These are phyloP conservation scores for Cephonodes hylas DNA, from an alignment of 2,888 invertebrate genomes.

Conservation along the genomic window DNA sequence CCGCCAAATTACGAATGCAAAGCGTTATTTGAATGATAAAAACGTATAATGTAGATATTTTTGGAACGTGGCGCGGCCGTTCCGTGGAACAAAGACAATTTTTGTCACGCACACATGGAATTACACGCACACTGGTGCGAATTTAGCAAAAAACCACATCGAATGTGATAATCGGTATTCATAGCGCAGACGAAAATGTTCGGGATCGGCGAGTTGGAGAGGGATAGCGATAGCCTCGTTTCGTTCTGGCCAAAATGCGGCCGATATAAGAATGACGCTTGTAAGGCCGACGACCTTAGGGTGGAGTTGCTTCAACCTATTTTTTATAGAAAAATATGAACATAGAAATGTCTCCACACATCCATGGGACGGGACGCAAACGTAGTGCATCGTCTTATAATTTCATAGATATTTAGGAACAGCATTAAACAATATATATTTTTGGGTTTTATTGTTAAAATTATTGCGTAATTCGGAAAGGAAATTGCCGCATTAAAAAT, in stretches of 20 bases:
- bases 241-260: slow-evolving; percentile 73
- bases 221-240: slow-evolving; percentile 58
- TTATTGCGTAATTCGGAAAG: no score
- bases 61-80: slow-evolving; percentile 3
- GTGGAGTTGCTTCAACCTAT: slow-evolving; percentile 10
- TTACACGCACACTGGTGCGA: slow-evolving; percentile 49
- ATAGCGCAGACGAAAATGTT: slow-evolving; percentile 72
- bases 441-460: no score
- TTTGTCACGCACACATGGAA: slow-evolving; percentile 62
- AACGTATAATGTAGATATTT: slow-evolving; percentile 8
- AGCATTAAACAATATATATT: no score
- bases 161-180: slow-evolving; percentile 77
- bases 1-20: slow-evolving; percentile 31
- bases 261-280: slow-evolving; percentile 79
- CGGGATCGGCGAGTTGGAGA: slow-evolving; percentile 48
- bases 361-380: neutral
- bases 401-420: neutral
- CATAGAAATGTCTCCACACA: neutral
- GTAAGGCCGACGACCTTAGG: slow-evolving; percentile 69
- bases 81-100: slow-evolving; percentile 54
- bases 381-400: neutral
- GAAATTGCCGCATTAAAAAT: no score
- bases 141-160: slow-evolving; percentile 64
- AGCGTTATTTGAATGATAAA: slow-evolving; percentile 18
- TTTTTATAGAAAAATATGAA: slow-evolving; percentile 6